These are phyloP conservation scores for Oscheius sp. DNA, from an alignment of 2,888 invertebrate genomes.

Conservation along the genomic window DNA sequence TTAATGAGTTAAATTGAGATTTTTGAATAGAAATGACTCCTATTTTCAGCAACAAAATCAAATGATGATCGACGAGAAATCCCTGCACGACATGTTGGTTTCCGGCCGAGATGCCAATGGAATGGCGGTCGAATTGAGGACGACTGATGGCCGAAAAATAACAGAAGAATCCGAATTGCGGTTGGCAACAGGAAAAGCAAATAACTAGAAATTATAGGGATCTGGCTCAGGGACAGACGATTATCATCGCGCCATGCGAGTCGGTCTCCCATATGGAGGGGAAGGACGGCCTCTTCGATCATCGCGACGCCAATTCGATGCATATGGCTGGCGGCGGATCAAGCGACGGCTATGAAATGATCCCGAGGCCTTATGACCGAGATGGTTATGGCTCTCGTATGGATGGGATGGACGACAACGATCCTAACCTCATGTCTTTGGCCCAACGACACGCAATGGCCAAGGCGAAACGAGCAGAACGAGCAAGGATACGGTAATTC, in stretches of 20 bases:
- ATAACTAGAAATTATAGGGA: constrained; percentile 7
- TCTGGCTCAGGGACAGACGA: constrained; percentile 18
- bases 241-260: background rate
- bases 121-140: constrained; percentile 41
- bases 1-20: too few species aligned
- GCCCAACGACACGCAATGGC: constrained; percentile 11
- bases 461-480: constrained; percentile 38
- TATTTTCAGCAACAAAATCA: constrained; percentile 8
- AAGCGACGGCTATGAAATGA: background rate
- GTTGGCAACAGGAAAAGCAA: too few species aligned
- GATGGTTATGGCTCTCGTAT: background rate
- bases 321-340: background rate
- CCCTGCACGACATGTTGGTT: constrained; percentile 39
- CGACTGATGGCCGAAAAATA: constrained; percentile 34
- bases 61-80: constrained; percentile 43
- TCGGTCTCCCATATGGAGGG: background rate
- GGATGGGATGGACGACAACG: background rate
- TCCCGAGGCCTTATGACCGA: background rate
- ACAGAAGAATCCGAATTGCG: constrained; percentile 9
- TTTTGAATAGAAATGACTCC: background rate
- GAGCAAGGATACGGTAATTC: constrained; percentile 37
- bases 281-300: background rate
- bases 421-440: background rate
- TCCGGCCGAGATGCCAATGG: constrained; percentile 43
- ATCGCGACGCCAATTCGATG: background rate